Evolutionary conservation across 2,888 invertebrate genomes (phyloP).

Genomic region (Abscondita cerata): DNA sequence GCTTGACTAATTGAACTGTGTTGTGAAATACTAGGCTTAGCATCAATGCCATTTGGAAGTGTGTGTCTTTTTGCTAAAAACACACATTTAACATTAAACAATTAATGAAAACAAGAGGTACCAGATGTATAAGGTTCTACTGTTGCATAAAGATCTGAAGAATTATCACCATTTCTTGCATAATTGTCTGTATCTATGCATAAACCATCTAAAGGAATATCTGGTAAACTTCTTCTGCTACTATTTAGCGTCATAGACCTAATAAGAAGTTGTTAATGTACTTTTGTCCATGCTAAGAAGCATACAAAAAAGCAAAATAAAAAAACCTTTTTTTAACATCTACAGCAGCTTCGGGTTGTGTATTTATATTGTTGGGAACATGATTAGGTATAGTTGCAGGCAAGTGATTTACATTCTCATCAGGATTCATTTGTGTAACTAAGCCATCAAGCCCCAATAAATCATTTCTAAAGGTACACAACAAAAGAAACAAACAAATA

Average conservation of each 20-base stretch:
- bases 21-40: constrained; percentile 64
- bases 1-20: constrained; percentile 66
- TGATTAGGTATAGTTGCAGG: constrained; percentile 51
- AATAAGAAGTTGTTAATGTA: constrained; percentile 13
- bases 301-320: constrained; percentile 21
- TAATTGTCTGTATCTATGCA: constrained; percentile 50
- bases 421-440: constrained; percentile 75
- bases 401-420: constrained; percentile 64
- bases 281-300: background rate
- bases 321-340: constrained; percentile 58
- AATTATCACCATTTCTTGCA: constrained; percentile 70
- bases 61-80: constrained; percentile 50
- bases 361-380: constrained; percentile 42
- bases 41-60: constrained; percentile 52
- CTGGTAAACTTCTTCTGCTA: constrained; percentile 82
- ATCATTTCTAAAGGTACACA: constrained; percentile 65
- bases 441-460: constrained; percentile 74
- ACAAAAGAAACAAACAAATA: constrained; percentile 27
- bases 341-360: constrained; percentile 36
- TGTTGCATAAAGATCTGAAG: constrained; percentile 86
- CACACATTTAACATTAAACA: background rate
- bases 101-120: background rate
- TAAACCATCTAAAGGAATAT: constrained; percentile 72
- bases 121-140: constrained; percentile 61
- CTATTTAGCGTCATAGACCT: constrained; percentile 61